These are phyloP conservation scores for Agriopis marginaria DNA, from an alignment of 2,888 invertebrate genomes.

Conservation along the genomic window DNA sequence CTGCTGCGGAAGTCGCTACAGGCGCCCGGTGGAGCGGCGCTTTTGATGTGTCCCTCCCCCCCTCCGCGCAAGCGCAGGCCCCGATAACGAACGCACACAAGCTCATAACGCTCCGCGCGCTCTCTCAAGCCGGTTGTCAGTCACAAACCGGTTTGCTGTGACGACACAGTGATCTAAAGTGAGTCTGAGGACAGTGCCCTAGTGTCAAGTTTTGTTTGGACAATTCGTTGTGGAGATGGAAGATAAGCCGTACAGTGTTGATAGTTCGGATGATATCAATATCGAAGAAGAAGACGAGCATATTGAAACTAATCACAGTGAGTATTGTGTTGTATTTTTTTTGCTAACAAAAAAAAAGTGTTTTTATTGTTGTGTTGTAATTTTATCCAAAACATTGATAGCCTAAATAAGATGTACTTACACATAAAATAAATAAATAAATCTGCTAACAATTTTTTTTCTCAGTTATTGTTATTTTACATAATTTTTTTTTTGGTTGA, in stretches of 20 bases:
- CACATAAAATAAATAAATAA: too few relatives aligned
- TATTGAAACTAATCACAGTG: constrained; percentile 78
- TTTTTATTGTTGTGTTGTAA: constrained; percentile 9
- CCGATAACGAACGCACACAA: constrained; percentile 81
- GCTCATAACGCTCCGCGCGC: constrained; percentile 83
- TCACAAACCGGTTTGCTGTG: constrained; percentile 80
- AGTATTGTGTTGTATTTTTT: constrained; percentile 48
- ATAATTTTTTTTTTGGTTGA: too few relatives aligned
- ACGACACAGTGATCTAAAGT: constrained; percentile 76
- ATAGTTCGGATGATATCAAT: constrained; percentile 83
- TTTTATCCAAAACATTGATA: background rate
- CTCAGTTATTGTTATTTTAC: too few relatives aligned
- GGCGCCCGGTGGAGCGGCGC: constrained; percentile 77
- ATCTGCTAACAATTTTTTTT: too few relatives aligned
- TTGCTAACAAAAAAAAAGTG: constrained; percentile 28
- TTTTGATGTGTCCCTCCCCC: constrained; percentile 75
- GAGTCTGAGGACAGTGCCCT: constrained; percentile 68
- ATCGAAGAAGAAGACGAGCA: constrained; percentile 81
- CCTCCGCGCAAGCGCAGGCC: constrained; percentile 70
- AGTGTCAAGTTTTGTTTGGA: constrained; percentile 76
- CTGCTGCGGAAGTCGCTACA: constrained; percentile 82
- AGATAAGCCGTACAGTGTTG: constrained; percentile 83
- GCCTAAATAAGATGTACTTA: too few relatives aligned
- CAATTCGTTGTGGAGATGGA: constrained; percentile 77
- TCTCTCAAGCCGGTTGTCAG: constrained; percentile 83